Base-by-base conservation (phyloP, 2,113 vertebrate genomes). In the Ictalurus punctatus region DNA sequence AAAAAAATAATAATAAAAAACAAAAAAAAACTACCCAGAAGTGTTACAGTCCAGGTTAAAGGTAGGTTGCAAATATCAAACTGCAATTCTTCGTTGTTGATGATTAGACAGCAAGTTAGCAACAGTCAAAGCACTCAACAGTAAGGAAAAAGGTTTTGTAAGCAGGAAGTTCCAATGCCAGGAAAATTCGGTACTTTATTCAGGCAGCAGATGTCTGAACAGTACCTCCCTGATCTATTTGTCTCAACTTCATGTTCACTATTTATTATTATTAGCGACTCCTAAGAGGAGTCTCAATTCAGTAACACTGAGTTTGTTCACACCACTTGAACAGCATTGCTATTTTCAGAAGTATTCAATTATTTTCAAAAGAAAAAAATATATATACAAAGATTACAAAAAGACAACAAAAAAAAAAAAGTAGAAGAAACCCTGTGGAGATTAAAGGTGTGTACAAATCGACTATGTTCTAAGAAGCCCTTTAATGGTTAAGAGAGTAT, bases 401-500 rank as follows among this genome's bases (percentile, higher is more conserved):
- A 59, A 79, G 25, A 34, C 48, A 54, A 34, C 48, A 54, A 56
- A 21, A 0, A 48, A 0, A 52, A 54, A 56, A 34, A 30, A 44
- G 19, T 61, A 87, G 52, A 80, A 67, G 58, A 81, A 82, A 79
- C 84, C 83, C 69, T 52, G 48, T 52, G 3, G 63, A 90, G 84
- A 81, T 87, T 73, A 82, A 79, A 80, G 61, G 37, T 71, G 59
- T 61, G 34, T 34, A 58, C 59, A 85, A 79, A 34, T 79, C 13
- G 65, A 40, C 52, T n/a, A 82, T 21, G 52, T 34, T 30, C 19
- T 3, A 67, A 30, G 69, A 79, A 82, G 40, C 54, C 67, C 74
- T 69, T 76, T 92, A 78, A 84, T 65, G 74, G 73, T 67, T 34
- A 71, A 69, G 69, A 58, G 58, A 16, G n/a, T 83, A 88, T 81